A percentile compares a stretch with the other conserved stretches of the same genome.
These are phyloP conservation scores for Ochropleura leucogaster DNA, from an alignment of 2,888 invertebrate species.

Conservation along the genomic window DNA sequence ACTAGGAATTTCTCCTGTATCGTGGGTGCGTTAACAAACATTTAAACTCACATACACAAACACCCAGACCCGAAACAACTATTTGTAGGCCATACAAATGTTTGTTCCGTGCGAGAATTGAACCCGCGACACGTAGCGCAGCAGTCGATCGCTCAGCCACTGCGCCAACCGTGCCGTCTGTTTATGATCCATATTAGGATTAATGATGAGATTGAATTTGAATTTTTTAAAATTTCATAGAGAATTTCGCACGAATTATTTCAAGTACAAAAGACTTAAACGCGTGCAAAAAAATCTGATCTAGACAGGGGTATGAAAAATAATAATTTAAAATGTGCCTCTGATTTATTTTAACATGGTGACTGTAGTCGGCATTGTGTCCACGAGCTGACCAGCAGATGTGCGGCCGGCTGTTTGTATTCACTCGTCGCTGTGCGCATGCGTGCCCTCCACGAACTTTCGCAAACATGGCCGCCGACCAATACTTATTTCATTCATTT, in stretches of 20 bases:
- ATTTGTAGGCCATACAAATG: too few species aligned
- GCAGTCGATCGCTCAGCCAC: too few species aligned
- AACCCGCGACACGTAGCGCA: too few species aligned
- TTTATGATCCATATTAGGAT: background rate
- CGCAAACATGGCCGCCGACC: constrained; percentile 82
- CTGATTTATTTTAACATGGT: constrained; percentile 63
- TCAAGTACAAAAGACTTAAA: constrained; percentile 63
- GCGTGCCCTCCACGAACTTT: constrained; percentile 76
- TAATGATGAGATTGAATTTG: background rate
- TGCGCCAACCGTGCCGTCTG: too few species aligned
- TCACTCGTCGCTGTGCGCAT: constrained; percentile 80
- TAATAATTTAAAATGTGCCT: constrained; percentile 23
- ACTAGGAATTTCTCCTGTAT: too few species aligned
- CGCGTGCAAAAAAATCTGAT: constrained; percentile 22
- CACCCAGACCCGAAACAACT: too few species aligned
- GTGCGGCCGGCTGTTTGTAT: constrained; percentile 87
- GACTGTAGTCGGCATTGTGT: constrained; percentile 80
- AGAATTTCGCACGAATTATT: background rate
- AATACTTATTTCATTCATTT: constrained; percentile 44
- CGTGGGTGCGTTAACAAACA: too few species aligned
- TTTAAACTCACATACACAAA: too few species aligned
- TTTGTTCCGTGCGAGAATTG: too few species aligned
- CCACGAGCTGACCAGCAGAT: constrained; percentile 90
- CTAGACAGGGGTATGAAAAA: background rate
- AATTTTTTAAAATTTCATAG: background rate